These are phyloP conservation scores for Alaudala cheleensis DNA, from an alignment of 2,113 vertebrate genomes.

Conservation along the genomic window DNA sequence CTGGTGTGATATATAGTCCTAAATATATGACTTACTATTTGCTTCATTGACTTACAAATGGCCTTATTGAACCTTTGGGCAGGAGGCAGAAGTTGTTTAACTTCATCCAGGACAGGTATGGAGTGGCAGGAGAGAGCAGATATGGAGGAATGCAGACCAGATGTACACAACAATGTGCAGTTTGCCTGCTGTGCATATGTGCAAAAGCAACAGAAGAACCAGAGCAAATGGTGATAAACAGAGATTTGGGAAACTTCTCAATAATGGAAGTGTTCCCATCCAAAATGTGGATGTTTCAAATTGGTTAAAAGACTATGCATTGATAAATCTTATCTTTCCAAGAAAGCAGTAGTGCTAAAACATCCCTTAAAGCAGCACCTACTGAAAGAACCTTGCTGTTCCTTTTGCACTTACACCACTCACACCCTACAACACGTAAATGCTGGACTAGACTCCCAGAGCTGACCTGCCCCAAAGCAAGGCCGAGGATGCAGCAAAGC, in stretches of 20 bases:
- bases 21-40: not conserved
- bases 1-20: not conserved
- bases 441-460: not conserved
- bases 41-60: not conserved
- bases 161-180: accelerated
- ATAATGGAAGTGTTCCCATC: not conserved
- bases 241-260: not conserved
- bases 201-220: not conserved
- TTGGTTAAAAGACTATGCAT: not conserved
- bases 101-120: not conserved
- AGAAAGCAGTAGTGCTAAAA: not conserved
- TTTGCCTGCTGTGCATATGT: not conserved
- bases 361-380: not conserved
- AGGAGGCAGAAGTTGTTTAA: not conserved
- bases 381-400: not conserved
- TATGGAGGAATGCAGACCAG: not conserved
- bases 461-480: not conserved
- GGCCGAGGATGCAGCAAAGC: not conserved
- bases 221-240: not conserved
- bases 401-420: not conserved
- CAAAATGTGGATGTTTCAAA: not conserved
- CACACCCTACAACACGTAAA: not conserved
- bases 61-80: not conserved
- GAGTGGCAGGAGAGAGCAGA: not conserved
- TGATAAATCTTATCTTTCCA: not conserved